These are phyloP conservation scores for Acanthiza pusilla DNA, from an alignment of 2,797 vertebrate species.

Conservation along the genomic window DNA sequence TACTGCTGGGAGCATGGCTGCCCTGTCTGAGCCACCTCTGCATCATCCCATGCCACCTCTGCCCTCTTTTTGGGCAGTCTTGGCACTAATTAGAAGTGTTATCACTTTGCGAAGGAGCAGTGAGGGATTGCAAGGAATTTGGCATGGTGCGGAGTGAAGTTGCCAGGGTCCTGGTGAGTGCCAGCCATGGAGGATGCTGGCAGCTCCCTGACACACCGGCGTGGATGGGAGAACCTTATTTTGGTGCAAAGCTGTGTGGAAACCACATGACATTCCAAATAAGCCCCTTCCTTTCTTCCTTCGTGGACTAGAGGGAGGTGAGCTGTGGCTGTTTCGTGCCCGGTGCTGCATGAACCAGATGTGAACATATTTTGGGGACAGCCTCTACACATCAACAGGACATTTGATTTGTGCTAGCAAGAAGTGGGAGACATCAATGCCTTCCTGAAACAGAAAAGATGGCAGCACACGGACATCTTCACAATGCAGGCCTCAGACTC, in stretches of 20 bases:
- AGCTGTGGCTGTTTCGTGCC: rapidly evolving
- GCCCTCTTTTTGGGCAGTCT: background rate
- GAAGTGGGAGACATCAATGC: background rate
- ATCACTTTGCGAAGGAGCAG: slow-evolving; percentile 7
- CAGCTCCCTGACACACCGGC: rapidly evolving
- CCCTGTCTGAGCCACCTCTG: background rate
- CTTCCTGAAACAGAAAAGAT: background rate
- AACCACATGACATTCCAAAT: background rate
- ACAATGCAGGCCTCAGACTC: background rate
- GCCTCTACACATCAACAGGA: background rate
- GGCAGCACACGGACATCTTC: background rate
- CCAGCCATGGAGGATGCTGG: background rate
- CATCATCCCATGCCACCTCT: background rate
- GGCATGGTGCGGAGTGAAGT: background rate
- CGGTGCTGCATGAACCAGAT: background rate
- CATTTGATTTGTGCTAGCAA: background rate
- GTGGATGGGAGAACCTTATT: rapidly evolving
- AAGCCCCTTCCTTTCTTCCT: background rate
- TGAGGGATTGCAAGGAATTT: slow-evolving; percentile 26
- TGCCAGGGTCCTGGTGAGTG: background rate
- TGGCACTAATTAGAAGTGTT: slow-evolving; percentile 51
- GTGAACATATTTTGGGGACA: rapidly evolving
- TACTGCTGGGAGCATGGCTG: background rate
- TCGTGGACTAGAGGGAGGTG: rapidly evolving
- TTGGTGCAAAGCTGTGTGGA: background rate